A percentile compares a stretch with the other conserved stretches of the same genome.
Evolutionary conservation across 2,888 invertebrate genomes (phyloP).

Genomic region (Disparrhopalites patrizii): DNA sequence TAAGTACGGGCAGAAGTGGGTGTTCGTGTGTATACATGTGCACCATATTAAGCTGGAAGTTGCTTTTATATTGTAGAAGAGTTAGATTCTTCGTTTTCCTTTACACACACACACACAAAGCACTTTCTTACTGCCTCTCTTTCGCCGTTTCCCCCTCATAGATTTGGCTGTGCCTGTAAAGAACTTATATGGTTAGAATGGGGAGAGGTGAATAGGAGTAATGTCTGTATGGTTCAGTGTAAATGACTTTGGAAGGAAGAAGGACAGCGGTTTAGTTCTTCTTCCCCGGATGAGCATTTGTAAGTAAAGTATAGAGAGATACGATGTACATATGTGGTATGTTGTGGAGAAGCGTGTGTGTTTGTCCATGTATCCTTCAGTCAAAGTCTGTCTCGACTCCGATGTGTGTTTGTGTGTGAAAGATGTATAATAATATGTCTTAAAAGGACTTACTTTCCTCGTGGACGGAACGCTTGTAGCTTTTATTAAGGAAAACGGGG

Average conservation of each 20-base stretch:
- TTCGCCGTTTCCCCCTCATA: neutral
- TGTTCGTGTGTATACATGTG: neutral
- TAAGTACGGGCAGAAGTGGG: no score
- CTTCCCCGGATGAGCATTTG: no score
- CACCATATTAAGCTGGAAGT: neutral
- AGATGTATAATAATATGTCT: no score
- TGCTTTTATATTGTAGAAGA: neutral
- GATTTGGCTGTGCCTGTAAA: neutral
- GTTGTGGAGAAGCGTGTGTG: no score
- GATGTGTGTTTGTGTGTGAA: no score
- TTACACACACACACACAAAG: no score
- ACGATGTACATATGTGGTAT: neutral
- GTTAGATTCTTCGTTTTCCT: neutral
- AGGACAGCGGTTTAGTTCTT: neutral
- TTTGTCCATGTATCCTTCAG: no score
- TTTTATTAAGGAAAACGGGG: neutral
- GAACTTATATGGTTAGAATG: no score
- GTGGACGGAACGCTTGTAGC: conserved; percentile 19
- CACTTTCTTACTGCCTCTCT: no score
- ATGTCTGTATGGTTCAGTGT: conserved; percentile 1
- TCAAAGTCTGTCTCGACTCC: no score
- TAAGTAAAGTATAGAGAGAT: neutral
- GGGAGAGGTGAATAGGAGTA: conserved; percentile 1
- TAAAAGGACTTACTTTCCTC: conserved; percentile 14
- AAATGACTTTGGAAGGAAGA: neutral